Percentiles rank a stretch among this genome's conserved stretches.
Evolutionary conservation across 2,888 invertebrate species (phyloP).

Genomic region (Lucinisca nassula): DNA sequence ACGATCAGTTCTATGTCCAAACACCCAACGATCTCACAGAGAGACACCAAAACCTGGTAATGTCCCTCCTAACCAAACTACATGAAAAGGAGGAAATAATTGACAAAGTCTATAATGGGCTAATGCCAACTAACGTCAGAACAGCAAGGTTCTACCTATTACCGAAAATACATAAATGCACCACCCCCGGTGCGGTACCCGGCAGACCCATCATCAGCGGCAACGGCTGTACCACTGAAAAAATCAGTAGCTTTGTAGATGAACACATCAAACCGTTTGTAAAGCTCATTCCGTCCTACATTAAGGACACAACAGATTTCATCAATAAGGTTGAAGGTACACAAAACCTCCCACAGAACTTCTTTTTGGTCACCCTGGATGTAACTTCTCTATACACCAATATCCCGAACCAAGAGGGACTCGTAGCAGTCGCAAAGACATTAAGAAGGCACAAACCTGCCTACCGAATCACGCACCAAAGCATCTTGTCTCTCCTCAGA

Average conservation of each 20-base stretch:
- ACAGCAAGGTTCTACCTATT: conserved; percentile 9
- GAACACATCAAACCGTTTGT: neutral
- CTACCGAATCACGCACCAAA: neutral
- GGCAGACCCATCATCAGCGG: neutral
- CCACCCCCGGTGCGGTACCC: neutral
- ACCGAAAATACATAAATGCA: conserved; percentile 14
- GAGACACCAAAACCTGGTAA: neutral
- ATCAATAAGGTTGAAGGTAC: neutral
- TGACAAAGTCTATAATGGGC: neutral
- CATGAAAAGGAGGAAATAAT: neutral
- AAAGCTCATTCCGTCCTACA: neutral
- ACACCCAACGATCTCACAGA: neutral
- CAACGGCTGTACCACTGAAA: neutral
- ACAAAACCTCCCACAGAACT: neutral
- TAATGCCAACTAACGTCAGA: neutral
- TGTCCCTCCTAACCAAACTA: neutral
- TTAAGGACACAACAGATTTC: neutral
- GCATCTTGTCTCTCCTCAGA: neutral
- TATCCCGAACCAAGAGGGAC: conserved; percentile 26
- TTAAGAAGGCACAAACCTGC: neutral
- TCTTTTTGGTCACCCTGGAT: conserved; percentile 26
- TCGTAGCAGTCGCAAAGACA: neutral
- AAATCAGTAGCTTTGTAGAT: neutral
- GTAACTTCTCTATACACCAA: conserved; percentile 21
- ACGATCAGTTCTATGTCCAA: neutral